Conservation (phyloP, 2,113 vertebrate genomes). For the Alligator sinensis region DNA sequence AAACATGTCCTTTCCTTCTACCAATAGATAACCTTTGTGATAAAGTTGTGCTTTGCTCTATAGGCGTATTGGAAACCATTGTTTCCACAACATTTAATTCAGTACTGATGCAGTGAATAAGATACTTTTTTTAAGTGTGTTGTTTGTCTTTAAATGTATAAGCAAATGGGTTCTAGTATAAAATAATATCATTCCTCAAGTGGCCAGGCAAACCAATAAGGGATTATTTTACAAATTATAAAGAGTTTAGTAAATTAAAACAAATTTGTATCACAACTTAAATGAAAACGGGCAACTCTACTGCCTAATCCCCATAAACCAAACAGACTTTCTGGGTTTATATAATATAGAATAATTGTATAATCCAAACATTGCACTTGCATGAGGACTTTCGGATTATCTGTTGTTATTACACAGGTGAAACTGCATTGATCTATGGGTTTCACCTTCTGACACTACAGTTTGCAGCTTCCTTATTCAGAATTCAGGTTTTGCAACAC, state of each 20-base stretch:
- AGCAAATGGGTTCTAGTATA: background rate
- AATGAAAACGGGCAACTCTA: background rate
- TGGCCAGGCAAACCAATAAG: background rate
- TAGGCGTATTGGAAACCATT: background rate
- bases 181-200: background rate
- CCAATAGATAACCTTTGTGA: background rate
- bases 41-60: background rate
- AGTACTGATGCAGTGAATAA: background rate
- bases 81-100: background rate
- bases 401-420: background rate
- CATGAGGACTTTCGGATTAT: background rate
- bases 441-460: background rate
- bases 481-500: slow-evolving; percentile 35
- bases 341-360: background rate
- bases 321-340: background rate
- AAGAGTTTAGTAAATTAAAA: background rate
- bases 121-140: background rate
- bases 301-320: background rate
- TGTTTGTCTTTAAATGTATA: accelerated
- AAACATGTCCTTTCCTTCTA: background rate
- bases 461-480: slow-evolving; percentile 30
- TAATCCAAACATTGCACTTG: background rate
- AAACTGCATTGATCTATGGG: background rate
- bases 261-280: background rate
- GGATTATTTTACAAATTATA: background rate